phyloP scores from a whole-genome alignment of 2,888 invertebrate species.

The Oscheius sp. region DNA sequence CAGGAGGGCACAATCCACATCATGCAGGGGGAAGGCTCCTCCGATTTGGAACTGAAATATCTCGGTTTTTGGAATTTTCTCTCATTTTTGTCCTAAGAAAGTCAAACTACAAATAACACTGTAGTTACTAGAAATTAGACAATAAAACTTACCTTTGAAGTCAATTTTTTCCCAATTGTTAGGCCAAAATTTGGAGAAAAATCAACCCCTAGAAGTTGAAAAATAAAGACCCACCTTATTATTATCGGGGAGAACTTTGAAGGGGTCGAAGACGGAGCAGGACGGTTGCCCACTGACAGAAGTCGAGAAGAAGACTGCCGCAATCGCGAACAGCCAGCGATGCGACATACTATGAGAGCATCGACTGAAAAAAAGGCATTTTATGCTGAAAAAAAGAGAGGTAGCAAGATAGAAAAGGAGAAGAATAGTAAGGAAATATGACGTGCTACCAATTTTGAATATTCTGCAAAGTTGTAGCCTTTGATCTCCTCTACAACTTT shows the following conservation, averaged over 20 bases:
- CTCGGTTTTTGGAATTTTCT: neutral
- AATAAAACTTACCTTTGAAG: no score
- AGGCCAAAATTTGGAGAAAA: neutral
- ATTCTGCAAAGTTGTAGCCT: no score
- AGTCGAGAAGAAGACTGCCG: neutral
- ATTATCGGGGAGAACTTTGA: constrained; percentile 67
- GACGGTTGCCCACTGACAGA: constrained; percentile 10
- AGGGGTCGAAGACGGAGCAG: constrained; percentile 68
- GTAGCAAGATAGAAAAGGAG: neutral
- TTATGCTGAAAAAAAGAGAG: neutral
- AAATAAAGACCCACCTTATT: constrained; percentile 51
- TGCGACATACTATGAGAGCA: constrained; percentile 18
- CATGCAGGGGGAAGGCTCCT: constrained; percentile 69
- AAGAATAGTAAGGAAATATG: neutral
- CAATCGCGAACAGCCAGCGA: neutral
- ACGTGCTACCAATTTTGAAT: no score
- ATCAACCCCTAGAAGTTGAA: no score
- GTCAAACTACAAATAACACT: neutral
- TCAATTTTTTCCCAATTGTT: no score
- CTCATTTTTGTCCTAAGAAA: neutral
- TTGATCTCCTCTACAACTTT: no score
- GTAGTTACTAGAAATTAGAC: no score
- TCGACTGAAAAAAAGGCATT: constrained; percentile 7
- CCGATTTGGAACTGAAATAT: constrained; percentile 66
- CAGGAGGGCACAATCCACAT: constrained; percentile 61